Percentiles rank a stretch among this genome's conserved stretches.
These are phyloP conservation scores for Dinomys branickii DNA, from an alignment of 2,113 vertebrate species.

Conservation along the genomic window DNA sequence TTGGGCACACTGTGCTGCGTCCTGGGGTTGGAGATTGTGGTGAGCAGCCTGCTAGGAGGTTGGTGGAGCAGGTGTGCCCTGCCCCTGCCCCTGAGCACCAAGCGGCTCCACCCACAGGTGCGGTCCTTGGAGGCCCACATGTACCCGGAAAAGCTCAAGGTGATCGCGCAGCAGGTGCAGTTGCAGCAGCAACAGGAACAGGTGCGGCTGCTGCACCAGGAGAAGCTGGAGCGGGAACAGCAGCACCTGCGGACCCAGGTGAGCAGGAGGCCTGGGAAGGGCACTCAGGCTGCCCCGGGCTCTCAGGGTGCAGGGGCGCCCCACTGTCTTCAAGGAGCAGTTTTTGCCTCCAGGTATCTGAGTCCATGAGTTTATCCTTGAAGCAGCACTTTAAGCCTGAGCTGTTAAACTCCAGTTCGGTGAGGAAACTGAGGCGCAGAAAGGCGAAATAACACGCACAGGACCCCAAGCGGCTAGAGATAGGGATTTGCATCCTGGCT, in stretches of 20 bases:
- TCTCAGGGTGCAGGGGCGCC: background rate
- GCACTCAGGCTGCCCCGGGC: fast-evolving
- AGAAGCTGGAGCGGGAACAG: constrained; percentile 91
- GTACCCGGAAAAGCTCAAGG: constrained; percentile 98
- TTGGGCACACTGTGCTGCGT: background rate
- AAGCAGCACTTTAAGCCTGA: background rate
- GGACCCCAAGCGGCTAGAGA: background rate
- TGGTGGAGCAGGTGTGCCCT: background rate
- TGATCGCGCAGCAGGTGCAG: constrained; percentile 95
- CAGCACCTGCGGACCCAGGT: constrained; percentile 92
- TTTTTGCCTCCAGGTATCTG: background rate
- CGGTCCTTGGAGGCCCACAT: constrained; percentile 96
- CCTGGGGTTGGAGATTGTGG: background rate
- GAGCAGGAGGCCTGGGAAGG: background rate
- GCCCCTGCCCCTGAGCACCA: background rate
- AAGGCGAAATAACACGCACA: background rate
- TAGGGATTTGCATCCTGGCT: background rate
- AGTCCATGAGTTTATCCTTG: background rate
- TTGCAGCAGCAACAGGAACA: constrained; percentile 93
- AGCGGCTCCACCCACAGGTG: constrained; percentile 85
- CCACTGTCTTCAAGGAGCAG: background rate
- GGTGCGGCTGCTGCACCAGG: constrained; percentile 92
- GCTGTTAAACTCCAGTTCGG: background rate
- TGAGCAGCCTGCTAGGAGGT: background rate
- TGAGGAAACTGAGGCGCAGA: background rate